These are phyloP conservation scores for Whitmania pigra DNA, from an alignment of 1,140 invertebrate genomes.

Conservation along the genomic window DNA sequence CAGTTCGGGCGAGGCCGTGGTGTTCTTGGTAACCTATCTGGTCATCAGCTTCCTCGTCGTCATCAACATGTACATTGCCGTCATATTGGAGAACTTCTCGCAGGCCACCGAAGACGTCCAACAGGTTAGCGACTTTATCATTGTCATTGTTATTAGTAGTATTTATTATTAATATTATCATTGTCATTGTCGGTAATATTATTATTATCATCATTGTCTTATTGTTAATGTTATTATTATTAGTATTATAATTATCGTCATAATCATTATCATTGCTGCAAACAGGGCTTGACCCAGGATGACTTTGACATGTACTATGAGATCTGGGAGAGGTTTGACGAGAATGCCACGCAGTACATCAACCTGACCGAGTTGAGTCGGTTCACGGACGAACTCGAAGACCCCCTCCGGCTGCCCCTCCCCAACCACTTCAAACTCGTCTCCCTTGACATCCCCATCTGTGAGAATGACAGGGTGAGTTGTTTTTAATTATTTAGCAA, in stretches of 20 bases:
- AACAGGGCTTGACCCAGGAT: slow-evolving; percentile 76
- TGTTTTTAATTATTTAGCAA: too few relatives aligned
- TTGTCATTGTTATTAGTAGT: not conserved
- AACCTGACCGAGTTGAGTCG: slow-evolving; percentile 80
- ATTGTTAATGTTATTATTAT: too few relatives aligned
- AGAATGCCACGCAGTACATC: slow-evolving; percentile 92
- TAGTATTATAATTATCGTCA: not conserved
- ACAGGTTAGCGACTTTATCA: slow-evolving; percentile 44
- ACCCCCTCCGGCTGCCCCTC: slow-evolving; percentile 67
- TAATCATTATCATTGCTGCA: not conserved
- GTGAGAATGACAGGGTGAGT: slow-evolving; percentile 66
- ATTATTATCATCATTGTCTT: too few relatives aligned
- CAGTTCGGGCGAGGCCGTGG: slow-evolving; percentile 77
- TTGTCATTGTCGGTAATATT: too few relatives aligned
- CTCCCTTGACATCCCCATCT: slow-evolving; percentile 94
- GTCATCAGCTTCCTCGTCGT: slow-evolving; percentile 96
- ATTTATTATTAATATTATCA: too few relatives aligned
- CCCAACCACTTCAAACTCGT: slow-evolving; percentile 98
- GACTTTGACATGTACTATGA: slow-evolving; percentile 99
- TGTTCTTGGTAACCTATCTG: slow-evolving; percentile 84
- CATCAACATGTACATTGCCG: slow-evolving; percentile 98
- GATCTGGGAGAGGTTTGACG: slow-evolving; percentile 96
- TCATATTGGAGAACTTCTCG: slow-evolving; percentile 96
- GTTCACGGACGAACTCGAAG: slow-evolving; percentile 80
- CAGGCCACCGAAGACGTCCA: slow-evolving; percentile 96